phyloP scores from a whole-genome alignment of 2,113 vertebrate species.

The Notechis scutatus region DNA sequence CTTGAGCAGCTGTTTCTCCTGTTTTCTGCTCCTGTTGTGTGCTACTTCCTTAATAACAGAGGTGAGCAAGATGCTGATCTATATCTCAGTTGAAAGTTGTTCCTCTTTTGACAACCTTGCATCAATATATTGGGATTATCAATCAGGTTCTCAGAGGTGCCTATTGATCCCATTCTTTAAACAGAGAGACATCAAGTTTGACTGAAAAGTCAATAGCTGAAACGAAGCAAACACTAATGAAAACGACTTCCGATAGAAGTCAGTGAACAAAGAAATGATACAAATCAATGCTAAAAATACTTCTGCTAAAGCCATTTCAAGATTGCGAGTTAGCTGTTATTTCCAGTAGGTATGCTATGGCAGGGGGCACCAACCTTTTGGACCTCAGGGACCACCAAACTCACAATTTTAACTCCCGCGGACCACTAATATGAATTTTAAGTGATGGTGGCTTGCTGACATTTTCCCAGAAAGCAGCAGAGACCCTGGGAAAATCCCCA shows the following conservation, averaged over 20 bases:
- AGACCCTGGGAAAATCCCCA: too few relatives aligned
- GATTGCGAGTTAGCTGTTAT: conserved; percentile 1
- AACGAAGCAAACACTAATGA: conserved; percentile 10
- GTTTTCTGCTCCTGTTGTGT: background rate
- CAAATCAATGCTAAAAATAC: conserved; percentile 2
- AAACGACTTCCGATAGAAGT: background rate
- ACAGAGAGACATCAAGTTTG: background rate
- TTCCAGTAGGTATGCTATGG: background rate
- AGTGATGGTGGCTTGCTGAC: too few relatives aligned
- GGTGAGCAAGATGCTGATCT: background rate
- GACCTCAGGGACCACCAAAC: too few relatives aligned
- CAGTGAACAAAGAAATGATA: conserved; percentile 8
- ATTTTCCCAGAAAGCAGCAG: too few relatives aligned
- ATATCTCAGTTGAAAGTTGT: background rate
- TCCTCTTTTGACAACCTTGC: background rate
- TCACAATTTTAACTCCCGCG: too few relatives aligned
- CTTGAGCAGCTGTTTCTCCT: background rate
- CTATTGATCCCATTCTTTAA: background rate
- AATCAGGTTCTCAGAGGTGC: background rate
- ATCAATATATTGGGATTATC: background rate
- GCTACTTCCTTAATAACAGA: background rate
- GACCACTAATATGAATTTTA: too few relatives aligned
- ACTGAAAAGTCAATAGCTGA: conserved; percentile 16
- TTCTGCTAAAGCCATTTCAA: background rate
- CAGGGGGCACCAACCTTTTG: too few relatives aligned